phyloP scores from a whole-genome alignment of 2,113 vertebrate genomes.

The Anas platyrhynchos region DNA sequence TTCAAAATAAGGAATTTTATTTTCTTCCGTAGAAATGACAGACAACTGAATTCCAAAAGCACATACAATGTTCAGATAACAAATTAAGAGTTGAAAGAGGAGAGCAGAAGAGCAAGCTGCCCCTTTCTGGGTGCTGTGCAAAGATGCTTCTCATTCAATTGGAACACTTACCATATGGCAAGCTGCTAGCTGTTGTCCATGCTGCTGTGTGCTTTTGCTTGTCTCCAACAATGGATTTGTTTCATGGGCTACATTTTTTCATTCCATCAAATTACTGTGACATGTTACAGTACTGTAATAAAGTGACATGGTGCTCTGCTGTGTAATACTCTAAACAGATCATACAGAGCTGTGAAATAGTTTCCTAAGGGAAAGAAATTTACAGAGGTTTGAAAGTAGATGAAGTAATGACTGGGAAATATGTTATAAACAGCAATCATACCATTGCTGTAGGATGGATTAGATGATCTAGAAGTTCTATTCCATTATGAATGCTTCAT shows the following conservation, averaged over 20 bases:
- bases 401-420: not conserved
- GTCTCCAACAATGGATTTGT: not conserved
- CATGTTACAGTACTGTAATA: not conserved
- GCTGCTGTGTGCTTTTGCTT: not conserved
- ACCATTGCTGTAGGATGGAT: not conserved
- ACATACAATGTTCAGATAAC: not conserved
- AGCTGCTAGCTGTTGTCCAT: not conserved
- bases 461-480: not conserved
- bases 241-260: conserved; percentile 10
- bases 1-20: not conserved
- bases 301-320: not conserved
- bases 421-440: rapidly evolving
- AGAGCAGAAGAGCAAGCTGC: not conserved
- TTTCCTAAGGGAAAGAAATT: conserved; percentile 23
- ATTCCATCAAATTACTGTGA: not conserved
- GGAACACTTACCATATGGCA: not conserved
- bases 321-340: not conserved
- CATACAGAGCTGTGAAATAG: not conserved
- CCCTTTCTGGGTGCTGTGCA: not conserved
- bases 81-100: not conserved
- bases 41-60: not conserved
- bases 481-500: not conserved
- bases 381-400: not conserved
- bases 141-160: not conserved
- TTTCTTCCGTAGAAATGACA: not conserved